Evolutionary conservation across 2,797 vertebrate species (phyloP).

Genomic region (Pangasius larnaudii): DNA sequence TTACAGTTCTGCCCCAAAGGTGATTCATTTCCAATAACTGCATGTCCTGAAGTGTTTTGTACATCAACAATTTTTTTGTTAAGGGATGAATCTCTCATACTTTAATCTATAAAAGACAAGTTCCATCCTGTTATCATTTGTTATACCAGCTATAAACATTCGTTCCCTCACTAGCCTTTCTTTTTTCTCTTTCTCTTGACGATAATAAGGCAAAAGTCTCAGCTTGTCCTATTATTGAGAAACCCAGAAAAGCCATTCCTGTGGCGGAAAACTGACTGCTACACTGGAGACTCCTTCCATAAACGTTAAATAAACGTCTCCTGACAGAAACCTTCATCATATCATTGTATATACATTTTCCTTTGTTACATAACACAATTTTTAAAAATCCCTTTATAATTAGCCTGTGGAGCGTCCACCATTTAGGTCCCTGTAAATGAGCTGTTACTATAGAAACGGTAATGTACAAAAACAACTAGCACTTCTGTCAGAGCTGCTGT

Average conservation of each 20-base stretch:
- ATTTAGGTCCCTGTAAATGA: neutral
- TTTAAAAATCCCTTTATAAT: neutral
- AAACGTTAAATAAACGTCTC: neutral
- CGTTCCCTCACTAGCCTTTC: neutral
- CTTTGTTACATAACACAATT: neutral
- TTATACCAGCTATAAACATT: neutral
- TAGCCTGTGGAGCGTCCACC: neutral
- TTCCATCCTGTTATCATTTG: neutral
- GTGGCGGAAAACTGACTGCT: neutral
- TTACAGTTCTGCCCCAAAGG: neutral
- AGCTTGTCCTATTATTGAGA: neutral
- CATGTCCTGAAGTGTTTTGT: neutral
- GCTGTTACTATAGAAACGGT: conserved; percentile 1
- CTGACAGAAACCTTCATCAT: neutral
- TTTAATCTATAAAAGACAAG: neutral
- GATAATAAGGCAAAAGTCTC: neutral
- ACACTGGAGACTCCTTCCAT: neutral
- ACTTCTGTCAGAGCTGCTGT: neutral
- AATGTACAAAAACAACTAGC: neutral
- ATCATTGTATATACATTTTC: neutral
- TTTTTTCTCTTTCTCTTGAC: neutral
- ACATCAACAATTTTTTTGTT: neutral
- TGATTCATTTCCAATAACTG: neutral
- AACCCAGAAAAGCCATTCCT: neutral
- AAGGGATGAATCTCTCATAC: neutral